Base-by-base conservation (phyloP, 2,888 invertebrate genomes). In the Geotrupes spiniger region DNA sequence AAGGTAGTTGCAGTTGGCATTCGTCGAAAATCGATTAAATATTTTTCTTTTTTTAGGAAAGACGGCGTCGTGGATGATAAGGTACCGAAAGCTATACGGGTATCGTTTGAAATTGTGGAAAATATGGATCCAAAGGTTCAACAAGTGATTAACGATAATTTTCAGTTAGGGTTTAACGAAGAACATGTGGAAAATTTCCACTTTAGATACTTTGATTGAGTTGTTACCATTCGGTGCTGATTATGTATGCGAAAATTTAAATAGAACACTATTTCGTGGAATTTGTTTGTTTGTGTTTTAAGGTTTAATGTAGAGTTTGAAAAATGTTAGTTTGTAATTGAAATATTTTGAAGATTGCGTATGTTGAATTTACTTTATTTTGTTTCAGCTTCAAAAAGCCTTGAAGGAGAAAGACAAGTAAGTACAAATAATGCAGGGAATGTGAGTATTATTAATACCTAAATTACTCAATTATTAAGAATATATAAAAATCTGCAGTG, bases 361-460 rank as follows among this genome's bases (percentile, higher is more conserved):
- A 70, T 72, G 1, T 69, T 10, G 10, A 27, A 44, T 31, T 27
- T 28, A 42, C 29, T 38, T 37, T 28, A 4, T 33, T 42, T 50
- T 50, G 50, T 50, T 50, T 46, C 50, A 50, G 50, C 12, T 31
- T n/a, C 42, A 50, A 10, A 41, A 38, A 10, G 11, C 28, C 8
- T 9, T 38, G 10, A 46, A 46, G 15, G 38, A 50, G 15, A 45
- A 42, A 29, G 38, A 46, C 4, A 45, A 45, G 51, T 52, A 25
- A 43, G 42, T 39, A 42, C 46, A 46, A 40, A 41, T 36, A n/a
- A 37, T 21, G 9, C 31, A 38, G 29, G 33, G 12, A 15, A 9
- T 26, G 11, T 10, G 12, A 28, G 27, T 10, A 10, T 25, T 33
- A 29, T 21, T 9, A 40, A 26, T 17, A 25, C 14, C 14, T 33